phyloP scores from a whole-genome alignment of 2,113 vertebrate species.

The Panurus biarmicus region DNA sequence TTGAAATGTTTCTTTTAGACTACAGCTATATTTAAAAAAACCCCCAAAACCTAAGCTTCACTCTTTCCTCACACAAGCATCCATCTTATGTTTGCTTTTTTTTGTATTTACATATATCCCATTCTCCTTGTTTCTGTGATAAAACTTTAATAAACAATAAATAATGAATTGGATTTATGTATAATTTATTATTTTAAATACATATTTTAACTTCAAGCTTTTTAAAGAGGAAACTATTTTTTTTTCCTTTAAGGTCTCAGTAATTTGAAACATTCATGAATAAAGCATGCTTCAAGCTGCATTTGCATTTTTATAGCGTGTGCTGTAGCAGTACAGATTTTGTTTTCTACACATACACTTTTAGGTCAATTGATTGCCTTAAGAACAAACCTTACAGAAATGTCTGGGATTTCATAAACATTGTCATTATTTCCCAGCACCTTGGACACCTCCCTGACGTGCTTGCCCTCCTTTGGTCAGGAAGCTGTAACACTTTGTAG shows the following conservation, averaged over 20 bases:
- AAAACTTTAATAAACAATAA: constrained; percentile 71
- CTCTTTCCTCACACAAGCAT: neutral
- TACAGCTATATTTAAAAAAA: neutral
- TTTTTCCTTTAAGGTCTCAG: constrained; percentile 62
- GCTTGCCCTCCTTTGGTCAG: neutral
- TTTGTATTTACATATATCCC: constrained; percentile 57
- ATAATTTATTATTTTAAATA: constrained; percentile 76
- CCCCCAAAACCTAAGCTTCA: neutral
- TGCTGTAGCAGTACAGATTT: constrained; percentile 64
- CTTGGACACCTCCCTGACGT: constrained; percentile 1
- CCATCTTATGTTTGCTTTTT: constrained; percentile 46
- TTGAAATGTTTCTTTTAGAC: neutral
- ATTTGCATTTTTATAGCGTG: constrained; percentile 73
- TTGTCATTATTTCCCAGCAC: constrained; percentile 43
- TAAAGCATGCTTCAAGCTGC: constrained; percentile 63
- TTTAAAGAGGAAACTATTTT: constrained; percentile 59
- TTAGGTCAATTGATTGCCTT: constrained; percentile 50
- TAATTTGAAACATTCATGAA: constrained; percentile 72
- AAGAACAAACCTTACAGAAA: constrained; percentile 58
- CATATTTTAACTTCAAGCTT: constrained; percentile 73
- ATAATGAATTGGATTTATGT: constrained; percentile 70
- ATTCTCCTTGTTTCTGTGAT: constrained; percentile 68
- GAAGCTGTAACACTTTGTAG: neutral
- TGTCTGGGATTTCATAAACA: constrained; percentile 50
- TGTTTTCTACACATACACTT: constrained; percentile 55